These are phyloP conservation scores for Crotophaga sulcirostris DNA, from an alignment of 2,113 vertebrate genomes.

Conservation along the genomic window DNA sequence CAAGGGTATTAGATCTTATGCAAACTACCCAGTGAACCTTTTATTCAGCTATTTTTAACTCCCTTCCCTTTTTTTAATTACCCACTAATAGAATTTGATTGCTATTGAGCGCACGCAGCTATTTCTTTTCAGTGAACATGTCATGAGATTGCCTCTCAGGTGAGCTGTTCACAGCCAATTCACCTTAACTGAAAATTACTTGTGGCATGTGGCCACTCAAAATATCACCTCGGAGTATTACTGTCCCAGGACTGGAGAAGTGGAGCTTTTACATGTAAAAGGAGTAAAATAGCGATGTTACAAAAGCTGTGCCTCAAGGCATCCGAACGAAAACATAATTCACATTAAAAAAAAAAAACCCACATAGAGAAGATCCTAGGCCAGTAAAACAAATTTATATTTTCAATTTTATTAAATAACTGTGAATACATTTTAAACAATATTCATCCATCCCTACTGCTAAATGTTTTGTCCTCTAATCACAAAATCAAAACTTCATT, in stretches of 20 bases:
- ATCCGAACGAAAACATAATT: not conserved
- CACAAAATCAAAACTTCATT: not conserved
- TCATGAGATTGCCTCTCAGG: not conserved
- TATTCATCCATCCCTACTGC: not conserved
- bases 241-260: not conserved
- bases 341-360: not conserved
- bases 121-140: not conserved
- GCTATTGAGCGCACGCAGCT: not conserved
- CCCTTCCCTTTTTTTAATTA: not conserved
- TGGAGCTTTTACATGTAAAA: not conserved
- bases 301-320: not conserved
- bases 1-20: not conserved
- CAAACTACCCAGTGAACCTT: not conserved
- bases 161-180: not conserved
- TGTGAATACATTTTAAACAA: not conserved
- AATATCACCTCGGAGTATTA: not conserved
- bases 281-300: not conserved
- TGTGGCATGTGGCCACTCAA: not conserved
- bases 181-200: not conserved
- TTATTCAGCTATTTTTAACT: not conserved
- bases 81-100: not conserved
- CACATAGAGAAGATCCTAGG: not conserved
- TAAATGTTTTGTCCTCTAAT: not conserved
- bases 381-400: not conserved
- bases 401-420: not conserved